phyloP scores from a whole-genome alignment of 2,797 vertebrate genomes.

The Smutsia temminckii region DNA sequence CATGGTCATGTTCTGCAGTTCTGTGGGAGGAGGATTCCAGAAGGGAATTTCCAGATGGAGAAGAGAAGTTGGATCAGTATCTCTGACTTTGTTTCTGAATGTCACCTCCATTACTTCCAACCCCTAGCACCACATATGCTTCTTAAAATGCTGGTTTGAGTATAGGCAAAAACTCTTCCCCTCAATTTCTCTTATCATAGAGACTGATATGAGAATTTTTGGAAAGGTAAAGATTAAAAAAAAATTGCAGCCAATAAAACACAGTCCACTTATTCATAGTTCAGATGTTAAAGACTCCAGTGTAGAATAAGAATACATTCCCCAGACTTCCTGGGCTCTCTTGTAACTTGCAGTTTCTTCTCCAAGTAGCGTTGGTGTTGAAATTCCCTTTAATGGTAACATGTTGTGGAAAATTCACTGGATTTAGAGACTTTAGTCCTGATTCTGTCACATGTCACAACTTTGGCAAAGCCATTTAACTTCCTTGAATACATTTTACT shows the following conservation, averaged over 20 bases:
- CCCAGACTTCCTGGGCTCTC: neutral
- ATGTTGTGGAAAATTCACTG: neutral
- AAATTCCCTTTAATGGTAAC: neutral
- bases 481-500: neutral
- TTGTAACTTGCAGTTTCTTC: neutral
- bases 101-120: neutral
- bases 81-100: neutral
- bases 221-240: neutral
- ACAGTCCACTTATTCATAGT: neutral
- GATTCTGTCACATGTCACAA: neutral
- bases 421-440: neutral
- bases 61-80: neutral
- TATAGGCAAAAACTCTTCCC: neutral
- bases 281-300: neutral
- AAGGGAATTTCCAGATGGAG: neutral
- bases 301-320: neutral
- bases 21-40: neutral
- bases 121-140: neutral
- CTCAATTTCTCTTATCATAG: neutral
- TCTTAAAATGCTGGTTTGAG: neutral
- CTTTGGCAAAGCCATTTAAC: neutral
- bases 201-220: neutral
- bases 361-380: neutral
- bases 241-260: neutral
- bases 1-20: neutral